These are phyloP conservation scores for Eulithis prunata DNA, from an alignment of 2,888 invertebrate species.

Conservation along the genomic window DNA sequence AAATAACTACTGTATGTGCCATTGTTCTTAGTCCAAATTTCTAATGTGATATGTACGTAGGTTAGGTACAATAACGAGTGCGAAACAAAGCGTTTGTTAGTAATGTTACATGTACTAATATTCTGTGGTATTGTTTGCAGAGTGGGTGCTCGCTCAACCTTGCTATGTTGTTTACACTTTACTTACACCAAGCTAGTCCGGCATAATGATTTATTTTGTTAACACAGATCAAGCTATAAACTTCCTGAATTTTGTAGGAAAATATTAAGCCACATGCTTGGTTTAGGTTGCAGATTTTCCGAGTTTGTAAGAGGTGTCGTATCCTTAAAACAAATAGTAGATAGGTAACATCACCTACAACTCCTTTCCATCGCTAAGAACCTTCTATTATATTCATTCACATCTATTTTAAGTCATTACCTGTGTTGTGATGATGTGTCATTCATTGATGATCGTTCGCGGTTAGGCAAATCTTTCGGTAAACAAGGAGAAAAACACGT, in stretches of 20 bases:
- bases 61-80: no score
- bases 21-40: no score
- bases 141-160: conserved; percentile 50
- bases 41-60: no score
- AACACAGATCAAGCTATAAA: conserved; percentile 45
- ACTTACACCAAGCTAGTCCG: conserved; percentile 45
- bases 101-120: no score
- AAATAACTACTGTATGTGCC: no score
- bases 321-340: no score
- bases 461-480: conserved; percentile 12
- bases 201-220: conserved; percentile 60
- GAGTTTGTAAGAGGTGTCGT: no score
- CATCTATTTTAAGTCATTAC: background rate
- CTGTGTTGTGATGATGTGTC: conserved; percentile 3
- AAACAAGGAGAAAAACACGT: conserved; percentile 13
- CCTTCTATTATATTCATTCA: no score
- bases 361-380: no score
- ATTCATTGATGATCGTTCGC: conserved; percentile 7
- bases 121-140: conserved; percentile 41
- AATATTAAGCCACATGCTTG: background rate
- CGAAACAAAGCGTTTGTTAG: conserved; percentile 38
- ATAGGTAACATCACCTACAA: no score
- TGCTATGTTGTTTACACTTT: conserved; percentile 42
- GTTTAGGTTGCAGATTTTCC: no score
- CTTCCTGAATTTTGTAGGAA: conserved; percentile 41